Percentiles rank a stretch among this genome's conserved stretches.
phyloP scores from a whole-genome alignment of 2,113 vertebrate genomes.

The Myodes glareolus region DNA sequence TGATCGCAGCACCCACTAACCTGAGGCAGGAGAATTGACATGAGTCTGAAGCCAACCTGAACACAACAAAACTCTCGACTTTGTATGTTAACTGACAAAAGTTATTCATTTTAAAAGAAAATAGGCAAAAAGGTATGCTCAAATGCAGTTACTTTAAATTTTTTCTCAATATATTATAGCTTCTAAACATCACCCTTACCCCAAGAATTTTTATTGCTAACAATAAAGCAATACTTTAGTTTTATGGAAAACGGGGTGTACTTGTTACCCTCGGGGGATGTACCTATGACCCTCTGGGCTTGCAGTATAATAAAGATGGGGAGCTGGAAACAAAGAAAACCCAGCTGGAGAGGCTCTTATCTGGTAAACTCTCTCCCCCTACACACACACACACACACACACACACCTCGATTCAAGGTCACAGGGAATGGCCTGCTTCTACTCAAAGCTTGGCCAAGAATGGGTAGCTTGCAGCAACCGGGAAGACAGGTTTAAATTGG shows the following conservation, averaged over 20 bases:
- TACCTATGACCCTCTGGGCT: neutral
- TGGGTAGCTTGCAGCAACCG: neutral
- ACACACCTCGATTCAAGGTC: too few relatives aligned
- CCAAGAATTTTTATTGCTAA: conserved; percentile 41
- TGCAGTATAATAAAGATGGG: neutral
- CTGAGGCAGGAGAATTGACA: neutral
- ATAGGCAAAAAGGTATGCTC: neutral
- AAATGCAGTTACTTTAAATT: neutral
- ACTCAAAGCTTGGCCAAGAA: neutral
- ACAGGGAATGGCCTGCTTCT: neutral
- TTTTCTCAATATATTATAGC: neutral
- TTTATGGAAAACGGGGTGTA: neutral
- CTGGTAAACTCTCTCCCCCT: neutral
- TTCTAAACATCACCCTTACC: neutral
- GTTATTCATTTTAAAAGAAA: neutral
- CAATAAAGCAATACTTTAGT: neutral
- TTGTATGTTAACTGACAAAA: neutral
- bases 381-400: too few relatives aligned
- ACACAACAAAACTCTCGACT: neutral
- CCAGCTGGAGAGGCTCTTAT: neutral
- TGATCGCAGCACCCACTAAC: too few relatives aligned
- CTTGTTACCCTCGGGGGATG: neutral
- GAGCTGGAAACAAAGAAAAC: neutral
- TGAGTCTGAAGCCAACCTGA: neutral
- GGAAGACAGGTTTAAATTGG: conserved; percentile 37